Conservation (phyloP, 2,113 vertebrate genomes). For the Paradisaea rubra region DNA sequence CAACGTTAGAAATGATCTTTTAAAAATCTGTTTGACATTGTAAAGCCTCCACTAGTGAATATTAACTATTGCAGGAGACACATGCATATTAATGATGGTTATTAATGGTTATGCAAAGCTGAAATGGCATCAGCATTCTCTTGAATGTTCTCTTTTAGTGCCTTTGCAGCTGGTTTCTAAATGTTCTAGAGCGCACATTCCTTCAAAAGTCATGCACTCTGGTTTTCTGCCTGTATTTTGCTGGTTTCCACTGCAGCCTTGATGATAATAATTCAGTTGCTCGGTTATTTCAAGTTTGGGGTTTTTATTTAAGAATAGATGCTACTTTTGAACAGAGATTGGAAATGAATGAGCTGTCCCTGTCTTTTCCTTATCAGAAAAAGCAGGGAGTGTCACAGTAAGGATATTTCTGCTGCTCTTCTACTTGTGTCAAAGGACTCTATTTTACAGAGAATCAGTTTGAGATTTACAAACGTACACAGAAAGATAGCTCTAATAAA, state of each 20-base stretch:
- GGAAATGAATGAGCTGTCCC: background rate
- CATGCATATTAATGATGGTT: background rate
- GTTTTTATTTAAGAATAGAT: background rate
- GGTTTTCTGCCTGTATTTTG: background rate
- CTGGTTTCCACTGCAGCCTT: background rate
- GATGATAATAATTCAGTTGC: background rate
- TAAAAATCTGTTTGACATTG: background rate
- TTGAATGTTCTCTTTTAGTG: background rate
- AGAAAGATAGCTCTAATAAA: constrained; percentile 18
- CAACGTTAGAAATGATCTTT: background rate
- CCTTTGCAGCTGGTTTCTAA: background rate
- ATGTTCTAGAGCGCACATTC: background rate
- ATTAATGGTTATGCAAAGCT: background rate
- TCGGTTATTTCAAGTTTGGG: background rate
- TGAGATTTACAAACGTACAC: background rate
- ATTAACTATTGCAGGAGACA: background rate
- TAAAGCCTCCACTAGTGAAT: background rate
- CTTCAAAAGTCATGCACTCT: background rate
- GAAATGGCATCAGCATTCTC: background rate
- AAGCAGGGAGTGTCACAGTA: background rate
- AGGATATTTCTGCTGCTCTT: background rate
- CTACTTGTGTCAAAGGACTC: background rate
- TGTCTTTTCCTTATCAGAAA: background rate
- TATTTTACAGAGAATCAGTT: background rate
- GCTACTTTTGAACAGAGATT: background rate